These are phyloP conservation scores for Trachops cirrhosus DNA, from an alignment of 2,797 vertebrate species.

Conservation along the genomic window DNA sequence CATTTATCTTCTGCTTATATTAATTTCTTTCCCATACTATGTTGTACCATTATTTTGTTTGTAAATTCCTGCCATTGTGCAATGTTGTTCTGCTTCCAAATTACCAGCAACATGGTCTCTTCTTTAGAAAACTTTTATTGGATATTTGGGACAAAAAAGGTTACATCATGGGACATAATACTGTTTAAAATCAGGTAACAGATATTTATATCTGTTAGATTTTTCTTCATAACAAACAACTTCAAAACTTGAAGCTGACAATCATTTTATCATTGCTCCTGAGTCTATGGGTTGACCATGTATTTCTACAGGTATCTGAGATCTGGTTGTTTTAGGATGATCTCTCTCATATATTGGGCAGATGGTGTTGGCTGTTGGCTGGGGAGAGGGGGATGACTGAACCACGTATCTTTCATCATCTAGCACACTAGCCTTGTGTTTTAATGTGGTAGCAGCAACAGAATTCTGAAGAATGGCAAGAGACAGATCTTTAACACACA, in stretches of 20 bases:
- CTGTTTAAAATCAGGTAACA: not conserved
- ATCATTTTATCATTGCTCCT: not conserved
- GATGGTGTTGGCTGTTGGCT: not conserved
- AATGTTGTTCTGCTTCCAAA: slow-evolving; percentile 7
- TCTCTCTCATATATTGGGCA: not conserved
- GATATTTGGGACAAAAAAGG: not conserved
- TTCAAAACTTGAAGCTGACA: not conserved
- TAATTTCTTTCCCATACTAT: not conserved
- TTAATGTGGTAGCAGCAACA: not conserved
- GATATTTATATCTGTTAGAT: not conserved
- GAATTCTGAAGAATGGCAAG: not conserved
- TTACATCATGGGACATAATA: not conserved
- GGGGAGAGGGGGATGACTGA: not conserved
- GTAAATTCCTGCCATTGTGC: not conserved
- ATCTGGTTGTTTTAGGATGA: not conserved
- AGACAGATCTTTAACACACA: not conserved
- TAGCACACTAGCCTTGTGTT: not conserved
- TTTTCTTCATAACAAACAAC: not conserved
- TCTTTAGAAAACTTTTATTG: not conserved
- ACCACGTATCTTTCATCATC: not conserved
- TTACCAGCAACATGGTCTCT: not conserved
- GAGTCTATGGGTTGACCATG: not conserved
- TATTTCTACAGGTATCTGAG: not conserved
- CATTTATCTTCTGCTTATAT: not conserved
- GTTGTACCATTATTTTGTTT: not conserved